A percentile compares a stretch with the other conserved stretches of the same genome.
Evolutionary conservation across 2,113 vertebrate genomes (phyloP).

Genomic region (Agelaius tricolor): DNA sequence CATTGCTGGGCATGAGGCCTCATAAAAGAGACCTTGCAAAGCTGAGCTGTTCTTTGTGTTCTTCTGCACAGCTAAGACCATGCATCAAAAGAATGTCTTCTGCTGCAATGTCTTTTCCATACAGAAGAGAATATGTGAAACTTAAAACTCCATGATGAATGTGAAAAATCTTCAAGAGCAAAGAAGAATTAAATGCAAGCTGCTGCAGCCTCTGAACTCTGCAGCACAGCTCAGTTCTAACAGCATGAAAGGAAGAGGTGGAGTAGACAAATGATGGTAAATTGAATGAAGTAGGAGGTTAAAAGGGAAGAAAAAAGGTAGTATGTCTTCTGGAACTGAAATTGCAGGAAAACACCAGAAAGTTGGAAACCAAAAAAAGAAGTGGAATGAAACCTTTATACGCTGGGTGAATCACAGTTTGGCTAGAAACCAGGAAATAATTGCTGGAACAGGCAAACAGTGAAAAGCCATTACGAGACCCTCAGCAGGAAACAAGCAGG

Average conservation of each 20-base stretch:
- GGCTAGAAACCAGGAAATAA: conserved; percentile 57
- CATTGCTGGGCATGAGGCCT: background rate
- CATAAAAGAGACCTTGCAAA: background rate
- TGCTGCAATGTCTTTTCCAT: background rate
- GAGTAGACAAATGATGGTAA: background rate
- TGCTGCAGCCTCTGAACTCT: background rate
- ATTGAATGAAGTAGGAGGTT: background rate
- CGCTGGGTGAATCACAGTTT: conserved; percentile 46
- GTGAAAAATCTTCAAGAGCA: background rate
- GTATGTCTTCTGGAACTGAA: conserved; percentile 8
- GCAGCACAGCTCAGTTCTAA: background rate
- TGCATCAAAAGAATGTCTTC: background rate
- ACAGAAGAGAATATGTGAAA: background rate
- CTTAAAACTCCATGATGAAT: background rate
- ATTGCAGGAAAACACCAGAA: conserved; percentile 50
- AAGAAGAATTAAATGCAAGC: background rate
- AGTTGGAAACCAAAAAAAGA: conserved; percentile 45
- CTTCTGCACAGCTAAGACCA: background rate
- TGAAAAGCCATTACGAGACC: conserved; percentile 36
- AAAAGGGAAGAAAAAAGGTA: background rate
- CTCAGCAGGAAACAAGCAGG: conserved; percentile 26
- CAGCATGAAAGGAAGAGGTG: background rate
- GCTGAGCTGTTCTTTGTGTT: background rate
- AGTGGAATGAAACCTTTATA: conserved; percentile 54
- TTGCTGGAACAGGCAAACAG: conserved; percentile 47